These are phyloP conservation scores for Aselliscus stoliczkanus DNA, from an alignment of 2,797 vertebrate genomes.

Conservation along the genomic window DNA sequence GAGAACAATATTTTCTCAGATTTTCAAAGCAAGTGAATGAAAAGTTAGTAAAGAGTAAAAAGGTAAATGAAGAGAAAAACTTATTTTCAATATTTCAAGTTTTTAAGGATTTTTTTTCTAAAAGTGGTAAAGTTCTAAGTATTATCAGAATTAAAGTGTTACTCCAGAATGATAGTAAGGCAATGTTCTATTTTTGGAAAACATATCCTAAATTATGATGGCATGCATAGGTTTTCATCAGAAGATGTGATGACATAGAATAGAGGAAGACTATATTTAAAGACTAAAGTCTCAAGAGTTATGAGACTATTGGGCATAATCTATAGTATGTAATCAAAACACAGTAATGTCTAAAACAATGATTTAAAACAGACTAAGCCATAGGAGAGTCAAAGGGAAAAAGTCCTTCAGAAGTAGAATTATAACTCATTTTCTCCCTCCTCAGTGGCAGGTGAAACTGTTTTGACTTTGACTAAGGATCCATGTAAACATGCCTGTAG, in stretches of 20 bases:
- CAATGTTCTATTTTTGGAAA: background rate
- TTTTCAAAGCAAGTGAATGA: background rate
- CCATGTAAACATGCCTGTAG: background rate
- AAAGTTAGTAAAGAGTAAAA: background rate
- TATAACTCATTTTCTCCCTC: background rate
- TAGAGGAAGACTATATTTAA: background rate
- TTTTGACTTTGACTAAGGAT: background rate
- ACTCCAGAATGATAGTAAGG: background rate
- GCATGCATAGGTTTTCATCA: background rate
- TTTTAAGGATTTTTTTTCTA: background rate
- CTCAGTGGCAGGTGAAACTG: background rate
- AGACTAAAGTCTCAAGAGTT: background rate
- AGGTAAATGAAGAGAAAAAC: background rate
- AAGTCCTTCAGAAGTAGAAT: background rate
- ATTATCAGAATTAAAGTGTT: background rate
- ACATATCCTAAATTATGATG: background rate
- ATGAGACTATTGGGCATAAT: background rate
- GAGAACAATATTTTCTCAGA: background rate
- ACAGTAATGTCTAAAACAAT: background rate
- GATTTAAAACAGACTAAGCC: background rate
- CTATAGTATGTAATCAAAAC: background rate
- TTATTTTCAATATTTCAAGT: background rate
- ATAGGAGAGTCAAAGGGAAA: background rate
- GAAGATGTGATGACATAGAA: background rate
- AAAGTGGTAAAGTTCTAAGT: background rate